These are phyloP conservation scores for Corythoichthys intestinalis DNA, from an alignment of 2,113 vertebrate genomes.

Conservation along the genomic window DNA sequence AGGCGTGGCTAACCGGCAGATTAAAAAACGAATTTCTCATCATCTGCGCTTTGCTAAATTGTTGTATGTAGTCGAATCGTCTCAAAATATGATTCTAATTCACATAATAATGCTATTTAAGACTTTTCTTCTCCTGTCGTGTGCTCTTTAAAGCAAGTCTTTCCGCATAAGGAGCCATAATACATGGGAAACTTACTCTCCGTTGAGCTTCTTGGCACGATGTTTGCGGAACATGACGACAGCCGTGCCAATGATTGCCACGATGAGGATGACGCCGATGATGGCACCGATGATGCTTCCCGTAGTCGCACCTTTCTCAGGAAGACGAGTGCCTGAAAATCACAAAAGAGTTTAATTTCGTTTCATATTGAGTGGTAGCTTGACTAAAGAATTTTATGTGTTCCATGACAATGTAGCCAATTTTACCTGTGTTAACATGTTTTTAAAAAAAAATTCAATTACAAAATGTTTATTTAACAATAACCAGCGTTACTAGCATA, in stretches of 20 bases:
- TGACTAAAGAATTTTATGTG: too few relatives aligned
- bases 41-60: too few relatives aligned
- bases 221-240: slow-evolving; percentile 76
- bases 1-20: too few relatives aligned
- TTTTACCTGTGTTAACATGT: too few relatives aligned
- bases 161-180: slow-evolving; percentile 1
- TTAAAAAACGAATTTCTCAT: too few relatives aligned
- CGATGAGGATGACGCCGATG: slow-evolving; percentile 74
- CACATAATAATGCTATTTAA: too few relatives aligned
- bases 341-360: not conserved
- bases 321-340: slow-evolving; percentile 56
- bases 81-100: too few relatives aligned
- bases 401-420: too few relatives aligned
- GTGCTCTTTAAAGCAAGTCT: not conserved
- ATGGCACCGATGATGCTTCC: slow-evolving; percentile 81
- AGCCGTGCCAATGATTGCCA: slow-evolving; percentile 71
- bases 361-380: not conserved
- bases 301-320: slow-evolving; percentile 65
- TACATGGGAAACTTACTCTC: slow-evolving; percentile 69
- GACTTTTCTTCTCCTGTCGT: too few relatives aligned
- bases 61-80: too few relatives aligned
- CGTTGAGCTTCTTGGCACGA: slow-evolving; percentile 54
- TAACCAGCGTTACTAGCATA: not conserved
- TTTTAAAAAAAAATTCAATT: not conserved
- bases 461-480: not conserved